Conservation (phyloP, 2,797 vertebrate species). For the Microchirus variegatus region DNA sequence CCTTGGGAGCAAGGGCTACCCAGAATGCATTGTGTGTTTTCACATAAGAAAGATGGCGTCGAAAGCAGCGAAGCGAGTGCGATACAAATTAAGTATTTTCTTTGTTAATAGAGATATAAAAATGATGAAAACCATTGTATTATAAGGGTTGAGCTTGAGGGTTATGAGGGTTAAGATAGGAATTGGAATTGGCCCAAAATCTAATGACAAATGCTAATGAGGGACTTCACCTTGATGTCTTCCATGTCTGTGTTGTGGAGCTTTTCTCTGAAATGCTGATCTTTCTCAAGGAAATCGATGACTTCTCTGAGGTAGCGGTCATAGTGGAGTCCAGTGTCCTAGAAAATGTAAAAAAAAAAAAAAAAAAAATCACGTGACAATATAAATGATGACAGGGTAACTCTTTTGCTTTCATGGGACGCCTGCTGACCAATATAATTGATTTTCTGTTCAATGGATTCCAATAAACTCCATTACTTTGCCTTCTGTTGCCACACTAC, state of each 20-base stretch:
- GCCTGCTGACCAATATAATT: not conserved
- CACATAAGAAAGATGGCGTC: too few relatives aligned
- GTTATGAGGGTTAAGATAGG: too few relatives aligned
- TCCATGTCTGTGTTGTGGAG: conserved; percentile 98
- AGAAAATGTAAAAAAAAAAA: conserved; percentile 26
- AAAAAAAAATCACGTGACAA: too few relatives aligned
- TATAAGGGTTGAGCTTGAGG: too few relatives aligned
- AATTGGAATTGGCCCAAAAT: too few relatives aligned
- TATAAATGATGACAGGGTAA: too few relatives aligned
- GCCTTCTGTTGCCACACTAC: not conserved
- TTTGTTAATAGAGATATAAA: too few relatives aligned
- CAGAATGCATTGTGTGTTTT: too few relatives aligned
- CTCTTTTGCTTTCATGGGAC: not conserved
- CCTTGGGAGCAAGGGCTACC: too few relatives aligned
- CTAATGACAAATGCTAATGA: not conserved
- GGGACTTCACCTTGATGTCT: conserved; percentile 90
- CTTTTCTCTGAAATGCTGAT: conserved; percentile 97
- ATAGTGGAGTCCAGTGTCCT: conserved; percentile 98
- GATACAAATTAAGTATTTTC: too few relatives aligned
- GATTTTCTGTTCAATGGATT: not conserved
- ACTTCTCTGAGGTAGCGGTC: conserved; percentile 98
- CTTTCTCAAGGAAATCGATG: conserved; percentile 97
- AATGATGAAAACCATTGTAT: too few relatives aligned
- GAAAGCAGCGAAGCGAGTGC: too few relatives aligned
- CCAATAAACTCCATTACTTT: conserved; percentile 8